Base-by-base conservation (phyloP, 2,888 invertebrate species). In the Dynastes hyllus region DNA sequence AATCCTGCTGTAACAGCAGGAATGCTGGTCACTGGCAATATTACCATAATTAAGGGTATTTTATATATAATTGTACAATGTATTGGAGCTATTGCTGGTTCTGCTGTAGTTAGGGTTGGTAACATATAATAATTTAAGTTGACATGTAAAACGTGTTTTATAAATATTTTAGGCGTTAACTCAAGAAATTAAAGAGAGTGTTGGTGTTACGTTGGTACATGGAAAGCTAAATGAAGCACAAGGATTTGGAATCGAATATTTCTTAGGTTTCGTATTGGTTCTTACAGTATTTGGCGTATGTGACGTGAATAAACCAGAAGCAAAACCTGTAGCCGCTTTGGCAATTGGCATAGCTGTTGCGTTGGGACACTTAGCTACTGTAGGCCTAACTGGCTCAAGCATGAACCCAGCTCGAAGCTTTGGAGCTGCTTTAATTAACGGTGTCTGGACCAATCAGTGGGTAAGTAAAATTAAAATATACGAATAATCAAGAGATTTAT, bases 401-500 rank as follows among this genome's bases (percentile, higher is more conserved):
- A 97, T 97, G 97, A 97, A 97, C 90, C 97, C 97, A 0, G 97
- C 97, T 0, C 92, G 97, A 81, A 94, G 95, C 80, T 93, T 97
- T 86, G 97, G 97, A 79, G 95, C 96, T 0, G 96, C 97, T 1
- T 92, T 96, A 32, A 93, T 97, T 78, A 92, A 93, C 82, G 92
- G 92, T 80, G 89, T 90, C 45, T 97, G 96, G 94, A 88, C 90
- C 2, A 89, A 95, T 84, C 97, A 97, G 85, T 97, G 97, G 97
- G 94, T 96, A 90, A 91, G 91, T 58, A 58, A 58, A n/a, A 55
- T 55, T 4, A n/a, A n/a, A 13, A 58, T 45, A 11, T 32, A 11
- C 3, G 32, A 5, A 37, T 37, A 2, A 37, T 37, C 5, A 6
- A 4, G 0, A 5, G 32, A 0, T 37, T 5, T 5, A 37, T 37